Evolutionary conservation across 2,797 vertebrate genomes (phyloP).

Genomic region (Zenarchopterus dispar): DNA sequence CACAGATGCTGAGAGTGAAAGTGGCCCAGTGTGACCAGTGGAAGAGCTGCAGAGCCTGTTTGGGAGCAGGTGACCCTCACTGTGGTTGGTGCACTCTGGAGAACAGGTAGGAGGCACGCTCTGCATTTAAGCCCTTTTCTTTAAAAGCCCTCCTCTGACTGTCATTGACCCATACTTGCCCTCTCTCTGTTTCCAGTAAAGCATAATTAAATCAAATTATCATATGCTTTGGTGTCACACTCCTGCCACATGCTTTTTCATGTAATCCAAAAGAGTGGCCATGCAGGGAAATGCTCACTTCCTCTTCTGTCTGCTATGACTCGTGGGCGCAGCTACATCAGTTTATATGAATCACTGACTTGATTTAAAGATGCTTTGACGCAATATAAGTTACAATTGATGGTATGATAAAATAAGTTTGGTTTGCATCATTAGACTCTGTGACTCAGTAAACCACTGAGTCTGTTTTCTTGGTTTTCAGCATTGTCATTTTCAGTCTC

Average conservation of each 20-base stretch:
- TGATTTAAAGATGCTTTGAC: constrained; percentile 10
- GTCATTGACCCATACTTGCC: neutral
- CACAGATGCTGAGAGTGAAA: constrained; percentile 90
- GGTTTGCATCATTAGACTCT: constrained; percentile 15
- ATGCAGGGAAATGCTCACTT: constrained; percentile 8
- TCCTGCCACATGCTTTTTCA: constrained; percentile 28
- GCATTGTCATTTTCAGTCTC: constrained; percentile 40
- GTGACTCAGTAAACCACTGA: constrained; percentile 39
- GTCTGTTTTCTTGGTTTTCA: constrained; percentile 39
- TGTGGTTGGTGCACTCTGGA: constrained; percentile 97
- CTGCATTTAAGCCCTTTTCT: constrained; percentile 10
- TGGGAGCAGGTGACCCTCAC: constrained; percentile 89
- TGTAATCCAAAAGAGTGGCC: constrained; percentile 11
- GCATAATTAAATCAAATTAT: constrained; percentile 44
- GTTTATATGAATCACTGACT: constrained; percentile 14
- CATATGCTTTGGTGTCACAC: constrained; percentile 24
- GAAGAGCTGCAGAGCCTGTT: constrained; percentile 86
- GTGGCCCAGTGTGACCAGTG: constrained; percentile 90
- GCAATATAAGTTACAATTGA: constrained; percentile 27
- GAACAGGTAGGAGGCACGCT: constrained; percentile 84
- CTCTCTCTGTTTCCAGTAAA: constrained; percentile 17
- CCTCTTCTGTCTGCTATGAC: constrained; percentile 4
- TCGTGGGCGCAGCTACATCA: constrained; percentile 7
- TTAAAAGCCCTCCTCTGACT: constrained; percentile 6
- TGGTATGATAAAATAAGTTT: constrained; percentile 15